Evolutionary conservation across 2,113 vertebrate species (phyloP), one percentile per base, ranked within the genome.

Genomic region (Felis chaus): DNA sequence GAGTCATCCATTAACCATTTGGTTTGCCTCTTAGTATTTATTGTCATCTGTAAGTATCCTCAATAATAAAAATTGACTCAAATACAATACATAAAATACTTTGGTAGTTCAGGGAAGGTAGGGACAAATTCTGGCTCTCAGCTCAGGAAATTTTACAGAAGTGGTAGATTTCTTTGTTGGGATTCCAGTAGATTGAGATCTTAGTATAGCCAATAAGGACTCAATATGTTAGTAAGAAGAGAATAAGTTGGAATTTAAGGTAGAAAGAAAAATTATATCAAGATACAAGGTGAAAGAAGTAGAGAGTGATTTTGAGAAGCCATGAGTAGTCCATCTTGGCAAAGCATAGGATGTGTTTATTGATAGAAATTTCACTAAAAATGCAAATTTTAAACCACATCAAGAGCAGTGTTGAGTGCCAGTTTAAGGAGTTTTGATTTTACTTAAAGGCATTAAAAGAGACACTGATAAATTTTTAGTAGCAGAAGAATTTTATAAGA

Each of bases 1-100:
- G 48, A 36, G 33, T 93, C 82, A 91, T 79, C 36, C 19, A 36
- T 91, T 65, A 88, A 45, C n/a, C 31, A 85, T 95, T 97, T 97
- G 74, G 45, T 65, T 92, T 83, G n/a, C 36, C 36, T 79, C 9
- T 95, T 29, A 74, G 8, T 95, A 36, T 91, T 89, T 93, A 33
- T 57, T 74, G 4, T 95, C 50, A 61, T 85, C 84, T 94, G 57
- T 74, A 25, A 81, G 45, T 76, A 48, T 71, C 71, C 63, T 92
- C 88, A 74, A 39, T 27, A 69, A 74, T 91, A 87, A 95, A 87
- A 80, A 68, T 87, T 23, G 31, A 83, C 29, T 41, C 29, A 83
- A 84, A 73, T 83, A 21, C 9, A 69, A 25, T 41, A 66, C 63
- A 36, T 63, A 41, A 73, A 89, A 76, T 84, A 41, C 4, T 13